These are phyloP conservation scores for Numida meleagris DNA, from an alignment of 2,113 vertebrate species.

Conservation along the genomic window DNA sequence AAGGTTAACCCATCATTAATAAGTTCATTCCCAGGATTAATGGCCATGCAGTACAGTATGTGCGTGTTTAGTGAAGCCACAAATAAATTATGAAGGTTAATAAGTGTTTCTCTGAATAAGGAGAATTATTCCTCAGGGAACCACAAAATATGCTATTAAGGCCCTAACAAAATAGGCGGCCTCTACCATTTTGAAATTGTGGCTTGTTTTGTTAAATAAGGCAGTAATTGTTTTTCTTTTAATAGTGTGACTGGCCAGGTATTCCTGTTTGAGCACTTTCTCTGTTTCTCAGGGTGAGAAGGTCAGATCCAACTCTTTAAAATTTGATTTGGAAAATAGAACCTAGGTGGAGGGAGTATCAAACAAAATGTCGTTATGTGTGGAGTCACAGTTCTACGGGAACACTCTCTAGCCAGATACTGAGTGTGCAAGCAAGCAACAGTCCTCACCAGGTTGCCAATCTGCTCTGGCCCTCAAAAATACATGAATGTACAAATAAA, in stretches of 20 bases:
- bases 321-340: constrained; percentile 70
- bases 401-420: background rate
- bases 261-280: constrained; percentile 61
- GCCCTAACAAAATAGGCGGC: constrained; percentile 56
- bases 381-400: background rate
- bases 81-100: constrained; percentile 67
- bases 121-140: constrained; percentile 62
- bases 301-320: constrained; percentile 58
- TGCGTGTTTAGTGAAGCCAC: constrained; percentile 63
- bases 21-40: constrained; percentile 70
- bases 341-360: background rate
- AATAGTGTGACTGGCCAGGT: constrained; percentile 40
- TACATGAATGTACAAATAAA: background rate
- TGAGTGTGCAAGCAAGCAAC: background rate
- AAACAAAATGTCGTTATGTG: constrained; percentile 35
- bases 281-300: constrained; percentile 58
- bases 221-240: constrained; percentile 69
- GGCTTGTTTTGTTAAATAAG: constrained; percentile 71
- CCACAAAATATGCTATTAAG: constrained; percentile 57
- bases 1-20: constrained; percentile 60
- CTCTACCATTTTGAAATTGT: constrained; percentile 64
- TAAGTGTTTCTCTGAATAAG: constrained; percentile 64
- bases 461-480: background rate
- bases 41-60: constrained; percentile 29
- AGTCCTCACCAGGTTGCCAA: background rate